A percentile compares a stretch with the other conserved stretches of the same genome.
Conservation (phyloP, 2,888 invertebrate genomes). For the Limenitis camilla region DNA sequence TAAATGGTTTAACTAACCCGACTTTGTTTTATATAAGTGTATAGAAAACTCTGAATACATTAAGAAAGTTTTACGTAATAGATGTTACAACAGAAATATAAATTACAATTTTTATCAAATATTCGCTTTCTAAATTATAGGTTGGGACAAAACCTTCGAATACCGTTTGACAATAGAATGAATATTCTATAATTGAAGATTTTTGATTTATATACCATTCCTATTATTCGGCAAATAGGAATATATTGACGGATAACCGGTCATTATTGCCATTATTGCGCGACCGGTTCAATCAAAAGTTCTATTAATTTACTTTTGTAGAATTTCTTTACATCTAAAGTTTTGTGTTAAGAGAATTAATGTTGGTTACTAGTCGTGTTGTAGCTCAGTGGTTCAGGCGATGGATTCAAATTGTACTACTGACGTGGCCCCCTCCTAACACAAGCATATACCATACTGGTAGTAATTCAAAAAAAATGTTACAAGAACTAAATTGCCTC, state of each 20-base stretch:
- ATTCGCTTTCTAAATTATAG: conserved; percentile 17
- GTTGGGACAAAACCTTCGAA: conserved; percentile 2
- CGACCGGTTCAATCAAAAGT: neutral
- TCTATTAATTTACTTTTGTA: conserved; percentile 1
- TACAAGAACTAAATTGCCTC: too few relatives aligned
- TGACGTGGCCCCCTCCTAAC: too few relatives aligned
- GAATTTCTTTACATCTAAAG: neutral
- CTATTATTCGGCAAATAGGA: conserved; percentile 11
- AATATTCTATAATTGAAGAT: conserved; percentile 20
- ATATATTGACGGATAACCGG: conserved; percentile 14
- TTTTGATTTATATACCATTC: conserved; percentile 10
- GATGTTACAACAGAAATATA: too few relatives aligned
- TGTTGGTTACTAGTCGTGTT: too few relatives aligned
- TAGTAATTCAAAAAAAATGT: too few relatives aligned
- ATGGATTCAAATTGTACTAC: too few relatives aligned
- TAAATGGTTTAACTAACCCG: too few relatives aligned
- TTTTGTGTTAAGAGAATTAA: neutral
- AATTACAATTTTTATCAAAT: conserved; percentile 22
- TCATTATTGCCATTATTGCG: conserved; percentile 13
- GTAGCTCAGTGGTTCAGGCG: too few relatives aligned
- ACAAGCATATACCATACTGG: too few relatives aligned
- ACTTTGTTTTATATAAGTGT: too few relatives aligned
- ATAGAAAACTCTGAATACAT: too few relatives aligned
- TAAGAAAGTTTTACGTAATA: too few relatives aligned
- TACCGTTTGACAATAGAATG: conserved; percentile 18